Conservation (phyloP, 2,888 invertebrate species). For the Acleris emargana region DNA sequence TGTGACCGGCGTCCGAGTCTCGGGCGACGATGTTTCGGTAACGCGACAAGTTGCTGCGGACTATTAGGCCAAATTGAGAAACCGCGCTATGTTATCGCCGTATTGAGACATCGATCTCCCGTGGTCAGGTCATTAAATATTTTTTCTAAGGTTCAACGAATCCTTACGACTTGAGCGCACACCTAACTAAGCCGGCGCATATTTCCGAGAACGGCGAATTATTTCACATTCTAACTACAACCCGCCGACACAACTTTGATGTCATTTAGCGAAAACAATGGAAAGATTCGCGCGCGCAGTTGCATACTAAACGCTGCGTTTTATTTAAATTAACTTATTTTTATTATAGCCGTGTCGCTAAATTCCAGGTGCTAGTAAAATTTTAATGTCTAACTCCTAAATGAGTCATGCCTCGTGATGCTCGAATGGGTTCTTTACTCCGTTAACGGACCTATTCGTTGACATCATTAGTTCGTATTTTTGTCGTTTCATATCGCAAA, state of each 20-base stretch:
- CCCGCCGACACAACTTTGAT: slow-evolving; percentile 78
- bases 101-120: slow-evolving; percentile 6
- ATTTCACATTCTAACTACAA: slow-evolving; percentile 75
- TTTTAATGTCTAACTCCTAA: slow-evolving; percentile 77
- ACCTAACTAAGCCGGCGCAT: slow-evolving; percentile 45
- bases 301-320: slow-evolving; percentile 74
- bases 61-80: neutral
- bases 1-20: neutral
- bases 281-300: slow-evolving; percentile 67
- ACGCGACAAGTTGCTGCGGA: neutral
- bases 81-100: neutral
- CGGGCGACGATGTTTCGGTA: neutral
- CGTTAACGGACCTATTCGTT: slow-evolving; percentile 50
- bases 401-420: slow-evolving; percentile 76
- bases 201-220: slow-evolving; percentile 69
- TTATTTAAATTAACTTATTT: slow-evolving; percentile 81
- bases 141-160: slow-evolving; percentile 18
- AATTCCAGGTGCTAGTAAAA: slow-evolving; percentile 70
- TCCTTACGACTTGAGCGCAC: slow-evolving; percentile 11
- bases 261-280: slow-evolving; percentile 84
- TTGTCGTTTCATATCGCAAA: neutral
- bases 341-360: slow-evolving; percentile 72
- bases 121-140: neutral
- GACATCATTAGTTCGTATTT: slow-evolving; percentile 39
- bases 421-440: slow-evolving; percentile 66